A percentile compares a stretch with the other conserved stretches of the same genome.
These are phyloP conservation scores for Gallinago paraguaiae DNA, from an alignment of 2,113 vertebrate species.

Conservation along the genomic window DNA sequence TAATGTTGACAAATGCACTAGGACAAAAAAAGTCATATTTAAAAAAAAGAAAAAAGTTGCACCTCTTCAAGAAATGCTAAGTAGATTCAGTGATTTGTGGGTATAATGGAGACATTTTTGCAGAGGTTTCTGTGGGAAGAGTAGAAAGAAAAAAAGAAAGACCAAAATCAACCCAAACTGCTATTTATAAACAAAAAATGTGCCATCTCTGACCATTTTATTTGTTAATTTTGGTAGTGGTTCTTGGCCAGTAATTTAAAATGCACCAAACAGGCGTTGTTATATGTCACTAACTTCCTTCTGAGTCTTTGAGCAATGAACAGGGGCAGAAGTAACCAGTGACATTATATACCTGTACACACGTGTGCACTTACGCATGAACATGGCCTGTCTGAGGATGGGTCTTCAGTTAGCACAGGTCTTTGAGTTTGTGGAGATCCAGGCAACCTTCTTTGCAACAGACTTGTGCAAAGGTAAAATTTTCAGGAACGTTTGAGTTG, in stretches of 20 bases:
- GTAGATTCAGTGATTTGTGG: constrained; percentile 67
- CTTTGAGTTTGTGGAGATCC: background rate
- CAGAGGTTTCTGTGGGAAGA: constrained; percentile 7
- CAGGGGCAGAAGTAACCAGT: background rate
- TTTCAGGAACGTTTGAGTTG: background rate
- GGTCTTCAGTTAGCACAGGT: background rate
- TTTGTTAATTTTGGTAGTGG: background rate
- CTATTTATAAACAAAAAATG: background rate
- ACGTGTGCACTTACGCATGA: no score
- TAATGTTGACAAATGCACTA: constrained; percentile 80
- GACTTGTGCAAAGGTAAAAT: background rate
- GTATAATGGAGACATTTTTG: constrained; percentile 51
- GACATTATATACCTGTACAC: no score
- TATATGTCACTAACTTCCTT: background rate
- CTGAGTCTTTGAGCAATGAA: background rate
- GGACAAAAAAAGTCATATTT: constrained; percentile 68
- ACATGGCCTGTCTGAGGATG: background rate
- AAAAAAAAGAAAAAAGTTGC: constrained; percentile 53
- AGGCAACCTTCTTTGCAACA: background rate
- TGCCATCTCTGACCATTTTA: background rate
- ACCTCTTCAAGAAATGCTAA: constrained; percentile 71
- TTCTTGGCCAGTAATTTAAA: background rate
- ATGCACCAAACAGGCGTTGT: accelerated
- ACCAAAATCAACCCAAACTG: background rate
- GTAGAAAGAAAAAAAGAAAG: background rate